Evolutionary conservation across 1,140 invertebrate genomes (phyloP), one percentile per base, ranked within the genome.

Genomic region (Drosophila azteca): DNA sequence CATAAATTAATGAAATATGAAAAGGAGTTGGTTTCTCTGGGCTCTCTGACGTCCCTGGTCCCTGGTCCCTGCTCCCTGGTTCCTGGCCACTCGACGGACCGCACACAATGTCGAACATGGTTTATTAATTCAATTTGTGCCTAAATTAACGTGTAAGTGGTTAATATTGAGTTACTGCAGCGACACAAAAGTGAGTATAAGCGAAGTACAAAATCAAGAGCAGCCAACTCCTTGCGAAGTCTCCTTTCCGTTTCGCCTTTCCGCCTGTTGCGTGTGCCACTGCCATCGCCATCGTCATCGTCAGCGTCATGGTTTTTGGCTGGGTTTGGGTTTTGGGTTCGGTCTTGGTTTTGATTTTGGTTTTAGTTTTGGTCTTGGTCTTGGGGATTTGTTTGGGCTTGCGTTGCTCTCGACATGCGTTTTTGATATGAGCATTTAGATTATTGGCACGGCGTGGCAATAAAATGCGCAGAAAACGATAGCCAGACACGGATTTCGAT

Each of bases 81-180:
- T 58, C 46, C 31, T 62, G 69, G 72, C 52, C 69, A 61, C 39
- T 29, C n/a, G n/a, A n/a, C n/a, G 78, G 88, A 90, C 88, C 88
- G 83, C 89, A 90, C 89, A 90, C 89, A 90, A 77, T 85, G 89
- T 83, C 52, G 54, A 90, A 90, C 89, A 90, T 90, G 81, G 89
- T 90, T 90, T 90, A 90, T 90, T 90, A 90, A 90, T 90, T 90
- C 89, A 90, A 90, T 90, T 90, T 90, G 90, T 91, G 83, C 87
- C 82, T 90, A 90, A 90, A 90, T 90, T 90, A 90, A 90, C 89
- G 87, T 90, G 77, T 90, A 90, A 90, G 88, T 90, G 88, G 82
- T 87, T 90, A 87, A 88, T 90, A 90, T 90, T 90, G 77, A 90
- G 87, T 90, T 90, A 90, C 87, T 58, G 53, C 81, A 63, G 44